Percentiles rank a stretch among this genome's conserved stretches.
These are phyloP conservation scores for Acronicta leporina DNA, from an alignment of 2,888 invertebrate species.

Conservation along the genomic window DNA sequence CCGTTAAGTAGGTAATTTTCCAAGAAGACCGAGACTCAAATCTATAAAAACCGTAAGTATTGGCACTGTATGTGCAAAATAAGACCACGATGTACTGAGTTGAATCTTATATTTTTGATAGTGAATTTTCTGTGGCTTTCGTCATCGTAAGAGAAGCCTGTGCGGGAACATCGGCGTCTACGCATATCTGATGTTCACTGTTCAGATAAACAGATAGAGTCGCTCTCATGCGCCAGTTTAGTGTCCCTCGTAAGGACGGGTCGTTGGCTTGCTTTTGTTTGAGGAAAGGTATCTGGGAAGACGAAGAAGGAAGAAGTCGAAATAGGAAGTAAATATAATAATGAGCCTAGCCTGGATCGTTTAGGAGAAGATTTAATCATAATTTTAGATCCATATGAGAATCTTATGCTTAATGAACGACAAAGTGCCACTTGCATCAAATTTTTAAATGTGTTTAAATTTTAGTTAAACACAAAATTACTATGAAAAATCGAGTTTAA, in stretches of 20 bases:
- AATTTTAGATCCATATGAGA: no score
- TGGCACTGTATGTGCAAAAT: no score
- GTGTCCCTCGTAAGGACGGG: slow-evolving; percentile 32
- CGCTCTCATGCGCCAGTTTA: slow-evolving; percentile 45
- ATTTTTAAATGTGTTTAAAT: no score
- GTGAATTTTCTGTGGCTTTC: slow-evolving; percentile 25
- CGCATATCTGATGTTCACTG: slow-evolving; percentile 41
- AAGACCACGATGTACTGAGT: no score
- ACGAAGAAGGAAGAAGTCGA: no score
- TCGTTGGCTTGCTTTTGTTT: slow-evolving; percentile 21
- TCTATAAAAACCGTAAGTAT: no score
- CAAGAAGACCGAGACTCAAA: no score
- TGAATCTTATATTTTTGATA: not conserved
- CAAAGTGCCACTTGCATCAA: no score
- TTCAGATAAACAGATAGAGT: slow-evolving; percentile 46
- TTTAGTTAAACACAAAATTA: no score
- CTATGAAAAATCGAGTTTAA: no score
- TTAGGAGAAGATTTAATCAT: not conserved
- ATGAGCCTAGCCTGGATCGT: not conserved
- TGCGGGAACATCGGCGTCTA: slow-evolving; percentile 24
- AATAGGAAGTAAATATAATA: not conserved
- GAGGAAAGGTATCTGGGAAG: not conserved
- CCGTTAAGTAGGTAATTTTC: no score
- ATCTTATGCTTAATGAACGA: no score
- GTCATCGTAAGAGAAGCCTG: slow-evolving; percentile 5